phyloP scores from a whole-genome alignment of 2,797 vertebrate species.

The Myotis vivesi region DNA sequence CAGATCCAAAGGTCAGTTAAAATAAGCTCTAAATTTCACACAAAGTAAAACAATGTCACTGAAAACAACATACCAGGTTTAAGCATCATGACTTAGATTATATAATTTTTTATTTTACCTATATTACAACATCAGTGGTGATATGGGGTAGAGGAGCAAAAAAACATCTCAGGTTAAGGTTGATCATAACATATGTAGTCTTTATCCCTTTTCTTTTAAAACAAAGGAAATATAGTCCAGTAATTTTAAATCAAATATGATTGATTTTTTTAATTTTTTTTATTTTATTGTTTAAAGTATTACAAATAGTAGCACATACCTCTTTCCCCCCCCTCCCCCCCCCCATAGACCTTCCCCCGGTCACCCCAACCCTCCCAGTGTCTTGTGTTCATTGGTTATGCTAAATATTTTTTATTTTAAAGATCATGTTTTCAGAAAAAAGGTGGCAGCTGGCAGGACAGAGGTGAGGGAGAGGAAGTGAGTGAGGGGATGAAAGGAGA shows the following conservation, averaged over 20 bases:
- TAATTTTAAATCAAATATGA: background rate
- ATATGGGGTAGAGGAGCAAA: background rate
- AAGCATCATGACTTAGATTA: background rate
- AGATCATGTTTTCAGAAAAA: background rate
- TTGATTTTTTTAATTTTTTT: background rate
- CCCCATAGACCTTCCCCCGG: too few species aligned
- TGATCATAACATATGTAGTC: background rate
- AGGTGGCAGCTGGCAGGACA: too few species aligned
- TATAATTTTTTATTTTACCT: background rate
- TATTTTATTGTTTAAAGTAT: too few species aligned
- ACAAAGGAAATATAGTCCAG: background rate
- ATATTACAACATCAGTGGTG: background rate
- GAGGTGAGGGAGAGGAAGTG: too few species aligned
- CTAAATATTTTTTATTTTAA: constrained; percentile 17
- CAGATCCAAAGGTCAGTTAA: background rate
- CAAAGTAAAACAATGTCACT: constrained; percentile 6
- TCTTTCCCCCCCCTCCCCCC: rapidly evolving
- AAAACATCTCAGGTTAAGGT: background rate
- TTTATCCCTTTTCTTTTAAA: background rate
- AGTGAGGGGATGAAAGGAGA: too few species aligned
- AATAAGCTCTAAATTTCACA: constrained; percentile 30
- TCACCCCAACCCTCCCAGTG: too few species aligned
- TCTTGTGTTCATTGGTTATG: too few species aligned
- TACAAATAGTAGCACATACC: too few species aligned
- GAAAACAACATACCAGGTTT: constrained; percentile 8